phyloP scores from a whole-genome alignment of 2,888 invertebrate genomes.

The Agrotis ipsilon region DNA sequence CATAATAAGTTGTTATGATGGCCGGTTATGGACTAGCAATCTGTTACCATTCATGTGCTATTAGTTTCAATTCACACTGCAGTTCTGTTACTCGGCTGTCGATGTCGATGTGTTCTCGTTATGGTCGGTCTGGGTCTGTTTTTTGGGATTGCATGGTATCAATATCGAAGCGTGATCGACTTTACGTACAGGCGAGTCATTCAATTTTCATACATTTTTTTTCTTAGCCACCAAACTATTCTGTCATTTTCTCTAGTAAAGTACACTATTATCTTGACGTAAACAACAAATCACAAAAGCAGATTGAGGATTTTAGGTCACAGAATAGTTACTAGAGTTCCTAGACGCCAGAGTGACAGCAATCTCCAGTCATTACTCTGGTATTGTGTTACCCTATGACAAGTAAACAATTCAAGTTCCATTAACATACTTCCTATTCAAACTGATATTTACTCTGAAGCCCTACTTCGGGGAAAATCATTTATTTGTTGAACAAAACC shows the following conservation, averaged over 20 bases:
- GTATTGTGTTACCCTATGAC: slow-evolving; percentile 38
- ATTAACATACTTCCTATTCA: slow-evolving; percentile 38
- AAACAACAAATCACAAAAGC: slow-evolving; percentile 10
- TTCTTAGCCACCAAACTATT: not conserved
- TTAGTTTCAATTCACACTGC: slow-evolving; percentile 51
- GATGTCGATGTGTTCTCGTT: slow-evolving; percentile 25
- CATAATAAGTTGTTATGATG: slow-evolving; percentile 49
- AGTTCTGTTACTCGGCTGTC: slow-evolving; percentile 29
- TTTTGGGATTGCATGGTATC: slow-evolving; percentile 2
- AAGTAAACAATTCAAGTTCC: slow-evolving; percentile 42
- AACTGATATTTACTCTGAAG: slow-evolving; percentile 2
- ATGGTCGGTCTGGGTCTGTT: slow-evolving; percentile 12
- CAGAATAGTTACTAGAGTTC: slow-evolving; percentile 1
- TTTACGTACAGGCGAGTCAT: not conserved
- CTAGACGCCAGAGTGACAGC: slow-evolving; percentile 19
- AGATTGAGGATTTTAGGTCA: slow-evolving; percentile 27
- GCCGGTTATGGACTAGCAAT: slow-evolving; percentile 43
- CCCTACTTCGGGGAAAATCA: not conserved
- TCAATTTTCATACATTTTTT: not conserved
- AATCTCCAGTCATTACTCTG: slow-evolving; percentile 28
- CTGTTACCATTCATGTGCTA: slow-evolving; percentile 49
- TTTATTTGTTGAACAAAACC: not conserved
- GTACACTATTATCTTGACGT: not conserved
- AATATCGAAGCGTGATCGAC: not conserved
- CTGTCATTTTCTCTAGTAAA: not conserved